These are phyloP conservation scores for Bemisia tabaci DNA, from an alignment of 1,140 invertebrate genomes.

Conservation along the genomic window DNA sequence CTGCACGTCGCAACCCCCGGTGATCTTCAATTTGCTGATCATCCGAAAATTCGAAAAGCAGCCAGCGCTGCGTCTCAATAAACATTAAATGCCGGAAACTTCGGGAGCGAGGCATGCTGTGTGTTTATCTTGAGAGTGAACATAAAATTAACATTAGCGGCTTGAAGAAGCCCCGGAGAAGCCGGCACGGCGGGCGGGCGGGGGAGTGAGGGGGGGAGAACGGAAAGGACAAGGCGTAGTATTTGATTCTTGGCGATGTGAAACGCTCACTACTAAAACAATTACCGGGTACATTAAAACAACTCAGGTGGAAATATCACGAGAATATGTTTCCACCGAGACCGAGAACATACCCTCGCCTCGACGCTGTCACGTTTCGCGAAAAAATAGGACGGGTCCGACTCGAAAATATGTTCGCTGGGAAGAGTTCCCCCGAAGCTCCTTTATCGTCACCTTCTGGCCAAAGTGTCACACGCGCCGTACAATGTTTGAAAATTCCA, in stretches of 20 bases:
- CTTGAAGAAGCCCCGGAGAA: background rate
- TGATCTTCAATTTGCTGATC: no score
- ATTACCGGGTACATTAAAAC: constrained; percentile 10
- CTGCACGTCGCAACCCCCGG: no score
- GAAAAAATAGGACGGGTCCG: no score
- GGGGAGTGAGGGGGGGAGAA: constrained; percentile 2
- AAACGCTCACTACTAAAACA: constrained; percentile 14
- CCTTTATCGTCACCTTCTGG: no score
- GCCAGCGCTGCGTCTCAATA: background rate
- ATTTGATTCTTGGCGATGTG: constrained; percentile 12
- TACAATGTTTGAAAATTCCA: no score
- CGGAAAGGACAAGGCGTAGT: constrained; percentile 14
- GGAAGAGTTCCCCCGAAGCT: no score
- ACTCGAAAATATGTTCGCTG: no score
- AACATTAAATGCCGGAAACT: background rate
- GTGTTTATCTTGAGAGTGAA: background rate
- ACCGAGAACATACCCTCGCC: constrained; percentile 9
- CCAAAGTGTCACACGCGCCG: no score
- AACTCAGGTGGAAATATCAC: constrained; percentile 10
- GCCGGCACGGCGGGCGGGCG: constrained; percentile 3
- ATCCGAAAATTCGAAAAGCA: no score
- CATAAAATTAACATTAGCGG: background rate
- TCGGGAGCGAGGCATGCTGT: background rate
- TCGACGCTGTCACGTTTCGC: background rate
- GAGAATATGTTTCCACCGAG: background rate